Base-by-base conservation (phyloP, 2,888 invertebrate species). In the Drosophila phalerata region DNA sequence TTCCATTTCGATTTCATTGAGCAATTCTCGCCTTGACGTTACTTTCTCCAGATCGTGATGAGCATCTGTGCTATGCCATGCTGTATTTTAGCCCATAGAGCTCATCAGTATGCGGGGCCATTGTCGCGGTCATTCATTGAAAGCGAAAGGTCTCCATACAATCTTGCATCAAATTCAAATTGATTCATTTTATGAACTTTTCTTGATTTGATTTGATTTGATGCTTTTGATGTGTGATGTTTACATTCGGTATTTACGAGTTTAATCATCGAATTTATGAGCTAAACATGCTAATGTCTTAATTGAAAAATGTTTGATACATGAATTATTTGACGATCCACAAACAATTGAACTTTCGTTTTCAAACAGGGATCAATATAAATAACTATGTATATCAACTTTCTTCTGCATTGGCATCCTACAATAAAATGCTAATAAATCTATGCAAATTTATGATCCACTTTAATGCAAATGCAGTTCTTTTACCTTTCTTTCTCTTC, bases 11-110 rank as follows among this genome's bases (percentile, higher is more conserved):
- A 51, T 73, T 82, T 79, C 86, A 85, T 88, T 83, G 62, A 88
- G 69, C 77, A 67, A 83, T 88, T 85, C 85, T 88, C 79, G 82
- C 72, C 72, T 74, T 47, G 60, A 34, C 38, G 65, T 48, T 69
- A 79, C 83, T 84, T 84, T 84, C 84, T 83, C 84, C 86, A 69
- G 73, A 66, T 68, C 81, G 72, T 74, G 86, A 88, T 88, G 83
- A 73, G 73, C 79, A 65, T 69, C 82, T 62, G 53, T 49, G 67
- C 62, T 53, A 0, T 43, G 42, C 53, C n/a, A 15, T 43, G 55
- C 42, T 43, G 43, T 43, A 43, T 19, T 30, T n/a, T 38, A 3
- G 48, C 30, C 48, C 48, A 48, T 30, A 32, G 32, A 48, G 48
- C 78, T 82, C 80, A 84, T 86, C 84, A 88, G 87, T 83, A 84